Evolutionary conservation across 2,888 invertebrate species (phyloP).

Genomic region (Heliconius cydno): DNA sequence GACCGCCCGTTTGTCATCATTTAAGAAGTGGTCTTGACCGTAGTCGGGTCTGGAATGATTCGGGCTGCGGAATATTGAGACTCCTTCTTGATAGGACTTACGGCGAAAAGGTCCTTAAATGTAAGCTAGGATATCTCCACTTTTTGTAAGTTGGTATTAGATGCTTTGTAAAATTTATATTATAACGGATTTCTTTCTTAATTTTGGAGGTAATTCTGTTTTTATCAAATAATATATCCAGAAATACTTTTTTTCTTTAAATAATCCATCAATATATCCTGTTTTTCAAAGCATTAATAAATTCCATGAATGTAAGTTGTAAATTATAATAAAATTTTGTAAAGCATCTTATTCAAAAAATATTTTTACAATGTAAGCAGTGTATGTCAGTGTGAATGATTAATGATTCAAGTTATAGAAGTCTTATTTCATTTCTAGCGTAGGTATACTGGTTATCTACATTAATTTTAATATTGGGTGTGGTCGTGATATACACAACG

Average conservation of each 20-base stretch:
- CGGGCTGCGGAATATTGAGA: conserved; percentile 52
- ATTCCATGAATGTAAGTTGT: background rate
- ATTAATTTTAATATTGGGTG: conserved; percentile 69
- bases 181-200: conserved; percentile 44
- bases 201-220: background rate
- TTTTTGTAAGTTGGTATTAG: conserved; percentile 67
- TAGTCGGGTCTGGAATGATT: conserved; percentile 38
- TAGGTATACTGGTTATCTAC: conserved; percentile 62
- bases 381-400: conserved; percentile 72
- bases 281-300: background rate
- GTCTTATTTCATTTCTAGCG: conserved; percentile 62
- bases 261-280: background rate
- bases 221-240: background rate
- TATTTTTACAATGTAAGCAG: conserved; percentile 59
- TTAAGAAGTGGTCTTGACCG: conserved; percentile 63
- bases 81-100: conserved; percentile 63
- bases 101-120: conserved; percentile 63
- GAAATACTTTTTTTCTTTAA: background rate
- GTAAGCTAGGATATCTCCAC: conserved; percentile 67
- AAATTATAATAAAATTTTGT: conserved; percentile 50
- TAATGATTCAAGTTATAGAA: conserved; percentile 59
- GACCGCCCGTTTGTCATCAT: conserved; percentile 62
- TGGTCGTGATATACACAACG: conserved; percentile 66
- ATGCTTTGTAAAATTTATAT: conserved; percentile 63
- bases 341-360: conserved; percentile 55